A percentile compares a stretch with the other conserved stretches of the same genome.
These are phyloP conservation scores for Apostichopus leukothele DNA, from an alignment of 53 echinoderm and acorn worm genomes.

Conservation along the genomic window DNA sequence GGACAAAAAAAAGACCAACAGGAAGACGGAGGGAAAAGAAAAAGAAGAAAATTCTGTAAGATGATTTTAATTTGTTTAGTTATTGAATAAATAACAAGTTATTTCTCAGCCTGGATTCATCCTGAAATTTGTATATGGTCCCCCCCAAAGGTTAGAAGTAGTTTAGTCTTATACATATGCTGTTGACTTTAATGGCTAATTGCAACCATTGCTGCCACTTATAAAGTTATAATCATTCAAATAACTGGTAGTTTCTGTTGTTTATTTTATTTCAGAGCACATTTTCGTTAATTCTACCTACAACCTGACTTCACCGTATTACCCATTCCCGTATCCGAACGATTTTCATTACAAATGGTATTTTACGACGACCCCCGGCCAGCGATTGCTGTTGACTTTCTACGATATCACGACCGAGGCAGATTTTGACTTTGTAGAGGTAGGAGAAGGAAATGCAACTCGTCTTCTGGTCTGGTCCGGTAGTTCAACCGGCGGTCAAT, in stretches of 20 bases:
- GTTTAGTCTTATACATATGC: no score
- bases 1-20: no score
- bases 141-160: no score
- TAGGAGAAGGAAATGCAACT: neutral
- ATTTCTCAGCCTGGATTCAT: no score
- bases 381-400: neutral
- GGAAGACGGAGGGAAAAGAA: no score
- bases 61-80: no score
- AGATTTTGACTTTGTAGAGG: slow-evolving; percentile 18
- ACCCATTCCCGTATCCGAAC: neutral
- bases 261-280: slow-evolving; percentile 13
- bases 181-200: no score
- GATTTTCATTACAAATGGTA: slow-evolving; percentile 5
- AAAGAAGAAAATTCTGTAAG: no score
- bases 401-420: neutral
- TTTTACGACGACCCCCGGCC: neutral
- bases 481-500: neutral
- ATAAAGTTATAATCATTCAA: no score
- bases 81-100: no score
- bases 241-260: neutral
- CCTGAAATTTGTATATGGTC: no score
- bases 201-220: no score
- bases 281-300: neutral
- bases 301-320: slow-evolving; percentile 4
- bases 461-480: slow-evolving; percentile 21